Conservation (phyloP, 2,797 vertebrate genomes). For the Lagothrix lagotricha region DNA sequence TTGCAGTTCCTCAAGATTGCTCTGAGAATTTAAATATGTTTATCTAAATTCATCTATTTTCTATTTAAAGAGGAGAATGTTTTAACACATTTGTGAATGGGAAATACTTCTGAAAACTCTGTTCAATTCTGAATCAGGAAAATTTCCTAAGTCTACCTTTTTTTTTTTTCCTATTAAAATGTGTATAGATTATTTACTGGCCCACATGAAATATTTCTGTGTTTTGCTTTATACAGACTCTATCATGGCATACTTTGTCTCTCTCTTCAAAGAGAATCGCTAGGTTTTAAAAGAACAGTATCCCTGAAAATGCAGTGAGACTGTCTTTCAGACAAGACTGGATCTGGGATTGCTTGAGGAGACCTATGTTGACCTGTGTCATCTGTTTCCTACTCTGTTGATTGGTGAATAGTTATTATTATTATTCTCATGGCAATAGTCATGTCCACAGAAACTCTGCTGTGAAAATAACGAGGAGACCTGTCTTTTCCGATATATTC, state of each 20-base stretch:
- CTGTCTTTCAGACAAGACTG: not conserved
- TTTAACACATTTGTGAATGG: slow-evolving; percentile 75
- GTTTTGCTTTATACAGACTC: not conserved
- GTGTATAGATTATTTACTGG: not conserved
- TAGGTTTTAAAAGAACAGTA: not conserved
- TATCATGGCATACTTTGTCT: not conserved
- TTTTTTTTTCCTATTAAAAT: not conserved
- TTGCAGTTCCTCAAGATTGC: slow-evolving; percentile 65
- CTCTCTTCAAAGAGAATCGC: not conserved
- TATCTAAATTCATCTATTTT: slow-evolving; percentile 80
- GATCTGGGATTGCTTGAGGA: not conserved
- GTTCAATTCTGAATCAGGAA: slow-evolving; percentile 67
- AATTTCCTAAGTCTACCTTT: not conserved
- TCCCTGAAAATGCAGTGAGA: not conserved
- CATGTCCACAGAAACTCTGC: not conserved
- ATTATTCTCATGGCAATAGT: not conserved
- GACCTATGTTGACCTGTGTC: not conserved
- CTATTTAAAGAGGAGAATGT: slow-evolving; percentile 75
- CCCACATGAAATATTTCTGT: not conserved
- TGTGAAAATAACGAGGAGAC: not conserved
- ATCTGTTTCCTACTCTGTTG: not conserved
- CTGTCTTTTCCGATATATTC: not conserved
- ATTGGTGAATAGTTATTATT: not conserved
- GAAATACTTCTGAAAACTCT: slow-evolving; percentile 70
- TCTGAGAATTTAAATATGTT: slow-evolving; percentile 81